phyloP scores from a whole-genome alignment of 1,140 invertebrate species.

The Drosophila pachea region DNA sequence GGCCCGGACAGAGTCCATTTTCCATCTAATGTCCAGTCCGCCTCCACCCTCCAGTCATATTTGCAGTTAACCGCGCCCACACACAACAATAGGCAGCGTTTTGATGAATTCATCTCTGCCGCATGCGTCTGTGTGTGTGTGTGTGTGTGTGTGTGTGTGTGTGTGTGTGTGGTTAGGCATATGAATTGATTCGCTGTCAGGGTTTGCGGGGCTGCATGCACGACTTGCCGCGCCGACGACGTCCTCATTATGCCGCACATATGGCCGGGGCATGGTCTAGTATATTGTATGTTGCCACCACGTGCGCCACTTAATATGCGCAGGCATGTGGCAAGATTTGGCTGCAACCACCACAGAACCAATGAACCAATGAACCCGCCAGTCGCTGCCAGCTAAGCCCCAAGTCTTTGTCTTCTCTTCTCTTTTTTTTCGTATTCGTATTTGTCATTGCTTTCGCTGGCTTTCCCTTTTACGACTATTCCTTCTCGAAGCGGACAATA shows the following conservation, averaged over 20 bases:
- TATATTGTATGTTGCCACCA: conserved; percentile 28
- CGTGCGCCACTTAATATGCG: conserved; percentile 70
- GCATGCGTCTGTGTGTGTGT: conserved; percentile 3
- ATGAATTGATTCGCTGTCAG: conserved; percentile 76
- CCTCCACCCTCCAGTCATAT: conserved; percentile 67
- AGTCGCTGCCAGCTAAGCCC: conserved; percentile 13
- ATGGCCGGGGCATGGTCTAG: conserved; percentile 51
- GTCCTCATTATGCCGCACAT: conserved; percentile 74
- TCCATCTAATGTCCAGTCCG: conserved; percentile 36
- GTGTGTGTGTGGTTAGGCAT: conserved; percentile 38
- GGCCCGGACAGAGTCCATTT: conserved; percentile 44
- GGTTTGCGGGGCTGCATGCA: conserved; percentile 54
- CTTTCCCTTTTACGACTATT: conserved; percentile 25
- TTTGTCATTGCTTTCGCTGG: conserved; percentile 29
- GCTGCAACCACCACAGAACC: conserved; percentile 22
- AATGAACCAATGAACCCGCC: no score
- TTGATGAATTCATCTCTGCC: conserved; percentile 62
- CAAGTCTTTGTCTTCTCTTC: conserved; percentile 28
- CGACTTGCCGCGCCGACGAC: conserved; percentile 56
- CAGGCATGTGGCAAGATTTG: conserved; percentile 72
- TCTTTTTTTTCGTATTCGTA: not conserved
- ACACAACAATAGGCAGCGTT: conserved; percentile 60
- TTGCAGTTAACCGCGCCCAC: conserved; percentile 67
- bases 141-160: conserved; percentile 3
- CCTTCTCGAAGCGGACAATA: conserved; percentile 43